Conservation (phyloP, 2,888 invertebrate genomes). For the Drosophila suboccidentalis region DNA sequence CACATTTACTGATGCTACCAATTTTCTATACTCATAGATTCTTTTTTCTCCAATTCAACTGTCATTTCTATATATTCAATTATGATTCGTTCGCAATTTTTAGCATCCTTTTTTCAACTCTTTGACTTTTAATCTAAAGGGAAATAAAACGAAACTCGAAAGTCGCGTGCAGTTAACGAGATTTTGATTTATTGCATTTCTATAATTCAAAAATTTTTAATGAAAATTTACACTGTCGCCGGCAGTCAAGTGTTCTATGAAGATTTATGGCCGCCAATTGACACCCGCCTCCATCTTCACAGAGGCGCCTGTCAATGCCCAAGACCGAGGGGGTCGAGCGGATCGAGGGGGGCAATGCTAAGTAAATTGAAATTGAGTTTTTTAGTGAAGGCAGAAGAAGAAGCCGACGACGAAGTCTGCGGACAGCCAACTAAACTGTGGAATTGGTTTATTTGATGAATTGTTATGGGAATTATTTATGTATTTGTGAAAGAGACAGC, state of each 20-base stretch:
- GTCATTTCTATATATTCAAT: constrained; percentile 19
- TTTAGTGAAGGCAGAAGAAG: constrained; percentile 8
- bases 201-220: constrained; percentile 69
- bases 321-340: background rate
- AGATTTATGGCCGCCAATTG: constrained; percentile 77
- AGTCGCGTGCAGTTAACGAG: constrained; percentile 71
- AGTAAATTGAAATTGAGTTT: constrained; percentile 51
- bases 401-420: constrained; percentile 9
- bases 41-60: background rate
- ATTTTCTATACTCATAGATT: constrained; percentile 21
- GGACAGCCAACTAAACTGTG: constrained; percentile 7
- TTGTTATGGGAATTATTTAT: constrained; percentile 41
- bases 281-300: constrained; percentile 66
- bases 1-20: constrained; percentile 41
- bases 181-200: constrained; percentile 76
- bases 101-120: constrained; percentile 35
- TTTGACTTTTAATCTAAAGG: constrained; percentile 54
- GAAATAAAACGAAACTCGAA: constrained; percentile 50
- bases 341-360: constrained; percentile 5
- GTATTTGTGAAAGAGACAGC: constrained; percentile 1
- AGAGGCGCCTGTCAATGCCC: constrained; percentile 47
- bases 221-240: constrained; percentile 76
- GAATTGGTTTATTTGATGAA: constrained; percentile 57
- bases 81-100: constrained; percentile 16
- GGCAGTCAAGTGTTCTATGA: constrained; percentile 76